Base-by-base conservation (phyloP, 2,888 invertebrate species). In the Ephialtes manifestator region DNA sequence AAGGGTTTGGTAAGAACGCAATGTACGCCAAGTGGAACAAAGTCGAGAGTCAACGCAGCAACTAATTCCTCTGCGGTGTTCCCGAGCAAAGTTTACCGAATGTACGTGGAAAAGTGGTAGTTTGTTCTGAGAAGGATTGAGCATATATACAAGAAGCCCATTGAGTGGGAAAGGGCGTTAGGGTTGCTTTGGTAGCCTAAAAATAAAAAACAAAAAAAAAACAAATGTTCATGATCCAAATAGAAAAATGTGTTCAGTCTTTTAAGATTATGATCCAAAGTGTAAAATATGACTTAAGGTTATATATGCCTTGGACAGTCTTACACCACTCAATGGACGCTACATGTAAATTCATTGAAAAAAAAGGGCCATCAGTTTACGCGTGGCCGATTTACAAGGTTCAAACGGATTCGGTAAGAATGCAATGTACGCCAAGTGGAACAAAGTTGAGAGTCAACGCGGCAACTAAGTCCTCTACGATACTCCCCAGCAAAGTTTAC, bases 171-270 rank as follows among this genome's bases (percentile, higher is more conserved):
- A n/a, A n/a, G 48, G 58, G 70, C 28, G 60, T 15, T 28, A 65
- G 70, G 79, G 67, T 76, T 76, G 79, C 76, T 83, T 79, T 46
- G 58, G 55, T 35, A 46, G 84, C 70, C 65, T 79, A n/a, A n/a
- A n/a, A 24, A 24, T 2, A 24, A 1, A 24, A 24, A 24, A 24
- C 24, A 24, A 24, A 24, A 24, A 24, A 2, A 24, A 24, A 24
- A 24, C 1, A 24, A 24, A 24, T 1, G 24, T 24, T 24, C 2
- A 24, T 24, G 24, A 24, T 24, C 1, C 24, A 24, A 24, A 24
- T 24, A 1, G 24, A 24, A 24, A 24, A 24, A 10, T 39, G 1
- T 2, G 10, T 39, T 7, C 10, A 1, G 4, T 0, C 0, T 35
- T 35, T 7, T 7, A 35, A 35, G 7, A 4, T 35, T 35, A 35